These are phyloP conservation scores for Zenarchopterus dispar DNA, from an alignment of 2,797 vertebrate genomes.

Conservation along the genomic window DNA sequence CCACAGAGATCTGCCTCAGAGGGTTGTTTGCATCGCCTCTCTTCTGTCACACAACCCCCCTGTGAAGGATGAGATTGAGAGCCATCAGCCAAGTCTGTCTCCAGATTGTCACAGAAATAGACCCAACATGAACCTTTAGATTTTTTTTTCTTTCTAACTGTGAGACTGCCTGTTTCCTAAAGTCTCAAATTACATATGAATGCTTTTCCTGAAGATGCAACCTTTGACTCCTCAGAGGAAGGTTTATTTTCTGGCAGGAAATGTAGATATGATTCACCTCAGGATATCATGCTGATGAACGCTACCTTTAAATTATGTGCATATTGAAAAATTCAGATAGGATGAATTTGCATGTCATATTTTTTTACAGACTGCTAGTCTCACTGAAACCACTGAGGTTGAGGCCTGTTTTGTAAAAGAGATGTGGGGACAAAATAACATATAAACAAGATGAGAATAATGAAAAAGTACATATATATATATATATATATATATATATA, in stretches of 20 bases:
- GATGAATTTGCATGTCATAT: not conserved
- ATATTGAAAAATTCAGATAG: not conserved
- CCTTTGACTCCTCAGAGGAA: constrained; percentile 5
- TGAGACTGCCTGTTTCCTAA: constrained; percentile 28
- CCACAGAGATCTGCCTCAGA: constrained; percentile 58
- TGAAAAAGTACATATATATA: not conserved
- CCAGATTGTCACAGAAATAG: constrained; percentile 31
- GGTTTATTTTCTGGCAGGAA: constrained; percentile 3
- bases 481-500: too few species aligned
- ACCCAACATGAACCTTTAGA: constrained; percentile 19
- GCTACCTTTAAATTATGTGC: not conserved
- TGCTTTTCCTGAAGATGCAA: not conserved
- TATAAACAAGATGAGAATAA: not conserved
- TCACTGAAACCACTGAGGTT: not conserved
- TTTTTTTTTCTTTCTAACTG: constrained; percentile 21
- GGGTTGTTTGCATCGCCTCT: constrained; percentile 50
- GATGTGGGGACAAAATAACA: not conserved
- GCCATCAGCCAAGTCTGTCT: constrained; percentile 38
- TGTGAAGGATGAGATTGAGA: constrained; percentile 54
- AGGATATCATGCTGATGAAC: not conserved
- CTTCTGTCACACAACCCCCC: constrained; percentile 57
- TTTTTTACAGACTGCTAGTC: not conserved
- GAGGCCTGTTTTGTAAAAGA: not conserved
- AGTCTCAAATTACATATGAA: constrained; percentile 17
- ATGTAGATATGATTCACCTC: not conserved